Evolutionary conservation across 2,888 invertebrate species (phyloP).

Genomic region (Ptilodon capucinus): DNA sequence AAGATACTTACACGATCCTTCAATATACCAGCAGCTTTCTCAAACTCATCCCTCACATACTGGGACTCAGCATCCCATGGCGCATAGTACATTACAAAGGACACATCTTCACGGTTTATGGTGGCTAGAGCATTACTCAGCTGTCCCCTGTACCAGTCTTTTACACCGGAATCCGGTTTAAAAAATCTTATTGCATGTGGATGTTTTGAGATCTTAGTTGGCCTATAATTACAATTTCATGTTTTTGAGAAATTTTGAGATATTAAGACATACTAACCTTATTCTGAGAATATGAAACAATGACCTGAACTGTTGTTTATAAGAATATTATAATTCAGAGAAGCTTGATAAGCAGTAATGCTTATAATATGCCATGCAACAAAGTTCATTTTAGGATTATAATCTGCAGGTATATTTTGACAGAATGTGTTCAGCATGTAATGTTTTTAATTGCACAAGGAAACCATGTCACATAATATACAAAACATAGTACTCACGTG

Average conservation of each 20-base stretch:
- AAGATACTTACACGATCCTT: slow-evolving; percentile 86
- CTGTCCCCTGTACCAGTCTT: slow-evolving; percentile 91
- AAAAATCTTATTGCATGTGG: slow-evolving; percentile 87
- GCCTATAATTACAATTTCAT: slow-evolving; percentile 34
- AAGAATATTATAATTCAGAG: too few relatives aligned
- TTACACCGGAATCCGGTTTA: slow-evolving; percentile 84
- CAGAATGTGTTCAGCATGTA: too few relatives aligned
- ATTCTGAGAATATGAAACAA: too few relatives aligned
- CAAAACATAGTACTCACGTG: slow-evolving; percentile 80
- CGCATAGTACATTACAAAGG: slow-evolving; percentile 96
- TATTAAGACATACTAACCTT: too few relatives aligned
- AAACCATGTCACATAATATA: background rate
- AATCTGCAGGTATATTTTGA: too few relatives aligned
- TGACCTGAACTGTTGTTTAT: too few relatives aligned
- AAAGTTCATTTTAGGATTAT: too few relatives aligned
- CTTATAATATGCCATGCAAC: too few relatives aligned
- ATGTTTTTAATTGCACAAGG: too few relatives aligned
- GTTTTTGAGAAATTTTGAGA: too few relatives aligned
- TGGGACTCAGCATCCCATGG: slow-evolving; percentile 97
- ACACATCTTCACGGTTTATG: slow-evolving; percentile 86
- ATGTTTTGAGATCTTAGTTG: slow-evolving; percentile 67
- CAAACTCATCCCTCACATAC: slow-evolving; percentile 87
- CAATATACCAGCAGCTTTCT: slow-evolving; percentile 87
- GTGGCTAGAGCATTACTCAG: slow-evolving; percentile 84
- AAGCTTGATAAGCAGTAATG: too few relatives aligned